Conservation (phyloP, 2,113 vertebrate genomes). For the Orycteropus afer region DNA sequence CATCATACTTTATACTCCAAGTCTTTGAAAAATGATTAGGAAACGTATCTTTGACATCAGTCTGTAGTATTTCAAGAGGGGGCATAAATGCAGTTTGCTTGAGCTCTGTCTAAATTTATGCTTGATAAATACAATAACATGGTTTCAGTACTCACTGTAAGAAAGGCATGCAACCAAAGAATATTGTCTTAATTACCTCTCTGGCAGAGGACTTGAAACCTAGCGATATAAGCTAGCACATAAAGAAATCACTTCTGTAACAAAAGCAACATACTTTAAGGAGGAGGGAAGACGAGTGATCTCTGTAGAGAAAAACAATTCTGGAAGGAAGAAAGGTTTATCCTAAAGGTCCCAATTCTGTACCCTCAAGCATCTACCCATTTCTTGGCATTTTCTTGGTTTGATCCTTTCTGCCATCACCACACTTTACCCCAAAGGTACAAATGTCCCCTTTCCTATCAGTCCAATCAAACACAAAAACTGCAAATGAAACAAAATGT, state of each 20-base stretch:
- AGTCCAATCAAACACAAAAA: not conserved
- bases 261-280: not conserved
- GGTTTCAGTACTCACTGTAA: not conserved
- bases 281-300: not conserved
- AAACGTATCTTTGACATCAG: not conserved
- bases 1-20: not conserved
- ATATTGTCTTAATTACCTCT: not conserved
- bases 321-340: not conserved
- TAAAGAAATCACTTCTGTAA: not conserved
- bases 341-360: not conserved
- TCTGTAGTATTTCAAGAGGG: not conserved
- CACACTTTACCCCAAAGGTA: not conserved
- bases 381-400: not conserved
- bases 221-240: not conserved
- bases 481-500: not conserved
- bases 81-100: not conserved
- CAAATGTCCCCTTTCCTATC: not conserved
- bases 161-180: not conserved
- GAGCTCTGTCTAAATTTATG: not conserved
- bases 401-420: not conserved
- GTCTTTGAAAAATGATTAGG: not conserved
- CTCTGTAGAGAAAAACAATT: not conserved
- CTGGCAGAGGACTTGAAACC: not conserved
- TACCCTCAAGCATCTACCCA: not conserved
- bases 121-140: not conserved